These are phyloP conservation scores for Sarcoramphus papa DNA, from an alignment of 2,797 vertebrate genomes.

Conservation along the genomic window DNA sequence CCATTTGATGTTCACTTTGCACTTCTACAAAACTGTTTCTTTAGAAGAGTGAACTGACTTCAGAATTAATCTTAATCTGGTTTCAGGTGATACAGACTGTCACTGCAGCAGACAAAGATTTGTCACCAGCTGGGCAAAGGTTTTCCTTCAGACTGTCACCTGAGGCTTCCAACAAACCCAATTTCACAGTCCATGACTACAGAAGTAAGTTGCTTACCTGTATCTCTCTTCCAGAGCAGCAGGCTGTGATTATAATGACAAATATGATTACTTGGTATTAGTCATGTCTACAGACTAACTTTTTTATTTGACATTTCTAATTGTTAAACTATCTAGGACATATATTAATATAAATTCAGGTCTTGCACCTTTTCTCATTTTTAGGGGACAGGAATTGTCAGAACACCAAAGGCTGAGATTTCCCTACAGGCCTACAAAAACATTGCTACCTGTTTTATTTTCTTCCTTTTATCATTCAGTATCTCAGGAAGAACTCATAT, in stretches of 20 bases:
- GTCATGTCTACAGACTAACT: neutral
- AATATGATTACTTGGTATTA: neutral
- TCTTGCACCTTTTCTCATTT: conserved; percentile 10
- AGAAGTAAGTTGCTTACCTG: conserved; percentile 82
- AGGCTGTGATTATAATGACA: neutral
- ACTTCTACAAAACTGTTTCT: neutral
- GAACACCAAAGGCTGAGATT: conserved; percentile 69
- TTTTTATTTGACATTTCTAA: neutral
- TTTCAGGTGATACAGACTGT: conserved; percentile 90
- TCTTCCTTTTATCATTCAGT: conserved; percentile 23
- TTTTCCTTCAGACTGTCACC: conserved; percentile 89
- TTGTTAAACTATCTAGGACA: neutral
- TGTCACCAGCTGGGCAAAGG: conserved; percentile 86
- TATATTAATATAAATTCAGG: neutral
- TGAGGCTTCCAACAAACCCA: conserved; percentile 86
- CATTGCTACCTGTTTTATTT: neutral
- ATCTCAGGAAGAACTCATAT: conserved; percentile 17
- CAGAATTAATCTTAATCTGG: conserved; percentile 49
- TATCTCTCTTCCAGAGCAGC: neutral
- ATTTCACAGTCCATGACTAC: conserved; percentile 95
- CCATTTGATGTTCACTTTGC: neutral
- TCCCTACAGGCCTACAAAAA: neutral
- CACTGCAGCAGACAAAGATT: conserved; percentile 88
- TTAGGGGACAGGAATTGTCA: conserved; percentile 59
- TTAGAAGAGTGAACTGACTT: conserved; percentile 15